Percentiles rank a stretch among this genome's conserved stretches.
Evolutionary conservation across 2,797 vertebrate species (phyloP).

Genomic region (Malurus splendens): DNA sequence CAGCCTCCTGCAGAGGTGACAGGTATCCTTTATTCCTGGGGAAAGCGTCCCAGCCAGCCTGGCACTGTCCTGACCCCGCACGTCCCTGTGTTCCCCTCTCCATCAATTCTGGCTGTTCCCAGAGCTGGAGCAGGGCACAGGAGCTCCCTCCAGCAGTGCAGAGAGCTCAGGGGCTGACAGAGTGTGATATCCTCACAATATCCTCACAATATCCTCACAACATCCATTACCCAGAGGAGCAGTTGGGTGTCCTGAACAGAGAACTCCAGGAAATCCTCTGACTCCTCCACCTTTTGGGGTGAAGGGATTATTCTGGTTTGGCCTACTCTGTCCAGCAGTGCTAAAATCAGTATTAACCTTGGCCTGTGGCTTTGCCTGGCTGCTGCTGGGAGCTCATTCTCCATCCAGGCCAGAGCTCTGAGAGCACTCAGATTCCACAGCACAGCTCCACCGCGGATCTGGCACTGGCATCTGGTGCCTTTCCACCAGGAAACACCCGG

Average conservation of each 20-base stretch:
- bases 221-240: background rate
- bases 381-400: background rate
- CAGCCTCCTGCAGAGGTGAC: background rate
- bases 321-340: background rate
- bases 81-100: background rate
- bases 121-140: background rate
- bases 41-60: background rate
- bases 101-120: background rate
- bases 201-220: background rate
- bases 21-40: background rate
- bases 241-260: background rate
- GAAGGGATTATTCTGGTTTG: background rate
- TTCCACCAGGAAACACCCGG: background rate
- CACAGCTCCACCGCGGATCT: background rate
- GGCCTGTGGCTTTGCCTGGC: background rate
- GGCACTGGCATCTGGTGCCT: constrained; percentile 21
- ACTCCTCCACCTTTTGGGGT: background rate
- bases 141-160: background rate
- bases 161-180: background rate
- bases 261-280: background rate
- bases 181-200: too few relatives aligned
- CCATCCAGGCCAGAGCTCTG: background rate
- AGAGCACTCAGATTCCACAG: background rate
- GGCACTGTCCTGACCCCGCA: background rate
- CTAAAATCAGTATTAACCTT: background rate